Conservation (phyloP, 2,113 vertebrate species). For the Lagenorhynchus albirostris region DNA sequence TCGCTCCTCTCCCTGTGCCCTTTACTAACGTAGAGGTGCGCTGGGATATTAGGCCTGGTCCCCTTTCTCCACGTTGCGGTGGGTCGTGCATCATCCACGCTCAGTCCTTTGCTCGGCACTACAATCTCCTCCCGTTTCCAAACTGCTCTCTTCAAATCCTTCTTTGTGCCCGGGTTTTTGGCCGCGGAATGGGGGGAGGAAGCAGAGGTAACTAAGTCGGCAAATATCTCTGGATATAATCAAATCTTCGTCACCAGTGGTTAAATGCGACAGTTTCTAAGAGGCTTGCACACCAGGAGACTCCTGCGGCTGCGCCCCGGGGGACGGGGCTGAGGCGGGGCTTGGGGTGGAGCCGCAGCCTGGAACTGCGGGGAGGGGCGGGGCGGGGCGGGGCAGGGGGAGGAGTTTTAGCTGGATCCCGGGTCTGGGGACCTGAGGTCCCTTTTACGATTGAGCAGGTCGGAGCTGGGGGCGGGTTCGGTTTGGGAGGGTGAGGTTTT, state of each 20-base stretch:
- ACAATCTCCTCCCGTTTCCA: not conserved
- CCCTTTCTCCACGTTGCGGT: not conserved
- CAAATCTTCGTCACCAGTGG: not conserved
- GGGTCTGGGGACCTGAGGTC: too few species aligned
- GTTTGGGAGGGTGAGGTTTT: not conserved
- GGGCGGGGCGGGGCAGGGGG: not conserved
- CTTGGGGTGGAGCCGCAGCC: not conserved
- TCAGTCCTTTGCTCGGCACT: not conserved
- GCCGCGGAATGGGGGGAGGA: not conserved
- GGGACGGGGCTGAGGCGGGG: not conserved
- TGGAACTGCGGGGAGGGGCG: not conserved
- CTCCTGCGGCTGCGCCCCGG: accelerated
- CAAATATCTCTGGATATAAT: not conserved
- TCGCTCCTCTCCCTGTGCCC: not conserved
- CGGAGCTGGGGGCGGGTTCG: not conserved
- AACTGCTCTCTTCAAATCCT: not conserved
- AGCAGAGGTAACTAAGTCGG: not conserved
- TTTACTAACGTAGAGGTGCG: not conserved
- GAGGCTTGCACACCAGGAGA: accelerated
- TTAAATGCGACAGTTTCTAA: not conserved
- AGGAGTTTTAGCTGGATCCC: not conserved
- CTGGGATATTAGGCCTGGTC: not conserved
- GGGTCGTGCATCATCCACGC: not conserved
- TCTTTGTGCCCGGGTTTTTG: not conserved
- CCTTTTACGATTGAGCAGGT: not conserved